phyloP scores from a whole-genome alignment of 2,113 vertebrate species.

The Zosterops japonicus region DNA sequence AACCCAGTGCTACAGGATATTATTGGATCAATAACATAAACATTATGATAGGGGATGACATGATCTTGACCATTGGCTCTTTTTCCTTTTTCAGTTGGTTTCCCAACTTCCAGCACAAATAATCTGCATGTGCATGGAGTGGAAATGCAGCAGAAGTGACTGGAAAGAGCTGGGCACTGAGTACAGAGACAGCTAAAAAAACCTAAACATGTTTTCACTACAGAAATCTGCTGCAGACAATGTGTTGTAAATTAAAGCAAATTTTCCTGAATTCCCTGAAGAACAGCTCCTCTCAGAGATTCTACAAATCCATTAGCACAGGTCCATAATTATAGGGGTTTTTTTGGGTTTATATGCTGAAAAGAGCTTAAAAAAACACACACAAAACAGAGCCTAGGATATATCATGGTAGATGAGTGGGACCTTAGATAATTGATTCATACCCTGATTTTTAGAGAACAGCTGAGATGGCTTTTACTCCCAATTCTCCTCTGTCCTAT shows the following conservation, averaged over 20 bases:
- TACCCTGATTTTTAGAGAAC: neutral
- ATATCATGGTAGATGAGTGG: neutral
- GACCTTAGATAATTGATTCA: neutral
- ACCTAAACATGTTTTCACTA: neutral
- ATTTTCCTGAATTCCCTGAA: conserved; percentile 10
- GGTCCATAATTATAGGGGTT: neutral
- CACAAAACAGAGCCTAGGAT: neutral
- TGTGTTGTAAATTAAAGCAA: conserved; percentile 5
- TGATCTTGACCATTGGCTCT: neutral
- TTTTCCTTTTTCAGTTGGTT: neutral
- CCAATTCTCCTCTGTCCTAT: neutral
- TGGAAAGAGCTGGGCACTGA: neutral
- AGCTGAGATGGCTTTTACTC: neutral
- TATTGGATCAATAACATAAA: neutral
- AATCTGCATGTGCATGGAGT: neutral
- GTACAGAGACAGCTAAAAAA: neutral
- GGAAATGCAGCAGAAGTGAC: neutral
- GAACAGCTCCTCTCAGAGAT: neutral
- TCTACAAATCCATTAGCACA: neutral
- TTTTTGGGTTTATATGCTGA: neutral
- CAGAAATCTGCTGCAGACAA: conserved; percentile 21
- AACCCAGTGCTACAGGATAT: neutral
- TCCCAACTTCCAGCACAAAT: neutral
- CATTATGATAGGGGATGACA: neutral
- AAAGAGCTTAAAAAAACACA: neutral